Conservation (phyloP, 2,888 invertebrate species). For the Drepana falcataria region DNA sequence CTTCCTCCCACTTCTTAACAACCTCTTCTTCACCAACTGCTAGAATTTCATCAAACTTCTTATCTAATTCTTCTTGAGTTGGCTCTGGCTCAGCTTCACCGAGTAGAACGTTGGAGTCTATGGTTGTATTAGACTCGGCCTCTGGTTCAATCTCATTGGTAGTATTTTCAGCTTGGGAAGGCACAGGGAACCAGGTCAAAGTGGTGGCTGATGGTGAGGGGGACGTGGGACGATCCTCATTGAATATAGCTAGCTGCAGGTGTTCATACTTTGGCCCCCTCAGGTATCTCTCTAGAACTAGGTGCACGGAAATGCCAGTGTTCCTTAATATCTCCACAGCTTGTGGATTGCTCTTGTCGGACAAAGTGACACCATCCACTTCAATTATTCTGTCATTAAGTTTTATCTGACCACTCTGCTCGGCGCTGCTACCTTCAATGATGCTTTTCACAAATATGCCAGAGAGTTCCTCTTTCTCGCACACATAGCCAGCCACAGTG, state of each 20-base stretch:
- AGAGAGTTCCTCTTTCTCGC: slow-evolving; percentile 98
- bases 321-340: slow-evolving; percentile 96
- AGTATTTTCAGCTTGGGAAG: slow-evolving; percentile 81
- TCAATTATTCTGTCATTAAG: slow-evolving; percentile 98
- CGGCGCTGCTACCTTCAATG: slow-evolving; percentile 97
- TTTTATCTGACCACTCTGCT: slow-evolving; percentile 92
- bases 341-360: slow-evolving; percentile 96
- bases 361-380: slow-evolving; percentile 92
- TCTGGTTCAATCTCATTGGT: slow-evolving; percentile 85
- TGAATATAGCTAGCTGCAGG: slow-evolving; percentile 90
- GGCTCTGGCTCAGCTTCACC: slow-evolving; percentile 71
- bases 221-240: slow-evolving; percentile 75
- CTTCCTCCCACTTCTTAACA: slow-evolving; percentile 87
- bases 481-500: slow-evolving; percentile 97
- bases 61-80: slow-evolving; percentile 68
- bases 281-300: slow-evolving; percentile 94
- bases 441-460: slow-evolving; percentile 99
- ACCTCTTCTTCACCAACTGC: slow-evolving; percentile 80
- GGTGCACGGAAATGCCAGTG: slow-evolving; percentile 92
- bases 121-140: slow-evolving; percentile 88
- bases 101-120: slow-evolving; percentile 86
- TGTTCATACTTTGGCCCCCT: slow-evolving; percentile 96
- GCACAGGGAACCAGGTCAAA: slow-evolving; percentile 89
- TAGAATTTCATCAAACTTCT: slow-evolving; percentile 79
- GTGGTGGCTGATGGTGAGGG: slow-evolving; percentile 90